Evolutionary conservation across 2,888 invertebrate genomes (phyloP), one percentile per base, ranked within the genome.

Genomic region (Zonitis immaculata): DNA sequence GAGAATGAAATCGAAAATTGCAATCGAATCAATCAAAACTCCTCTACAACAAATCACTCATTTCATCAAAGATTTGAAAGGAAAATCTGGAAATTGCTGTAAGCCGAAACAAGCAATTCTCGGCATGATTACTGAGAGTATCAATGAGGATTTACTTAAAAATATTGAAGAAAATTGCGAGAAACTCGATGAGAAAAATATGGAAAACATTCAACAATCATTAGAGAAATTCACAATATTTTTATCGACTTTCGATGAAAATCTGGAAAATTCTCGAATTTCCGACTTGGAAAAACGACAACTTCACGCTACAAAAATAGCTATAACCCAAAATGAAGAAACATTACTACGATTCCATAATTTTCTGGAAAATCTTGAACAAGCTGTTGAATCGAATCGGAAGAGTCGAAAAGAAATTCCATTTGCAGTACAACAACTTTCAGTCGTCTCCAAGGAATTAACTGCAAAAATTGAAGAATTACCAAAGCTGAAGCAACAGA

Each of bases 281-380:
- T 30, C 46, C 25, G 47, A 56, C 35, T 9, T 56, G 4, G 50
- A 56, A 39, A 56, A 53, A 18, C 35, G 44, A 11, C 42, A 49
- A 35, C 18, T 52, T 27, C 32, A 52, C 14, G 46, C 43, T 20
- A 14, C 39, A 12, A 27, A 44, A 42, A 14, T 12, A n/a, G n/a
- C n/a, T n/a, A n/a, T n/a, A n/a, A n/a, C n/a, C n/a, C n/a, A n/a
- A n/a, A n/a, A n/a, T n/a, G n/a, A n/a, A n/a, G n/a, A n/a, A n/a
- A n/a, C n/a, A n/a, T n/a, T n/a, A n/a, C n/a, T n/a, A n/a, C n/a
- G n/a, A n/a, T n/a, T n/a, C n/a, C n/a, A n/a, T n/a, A n/a, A n/a
- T n/a, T n/a, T n/a, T n/a, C 18, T 43, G 16, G 22, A 62, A 52
- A 64, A 67, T 12, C 30, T 70, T 16, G 51, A 65, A 49, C 51